phyloP scores from a whole-genome alignment of 2,888 invertebrate genomes.

The Brenthis daphne region DNA sequence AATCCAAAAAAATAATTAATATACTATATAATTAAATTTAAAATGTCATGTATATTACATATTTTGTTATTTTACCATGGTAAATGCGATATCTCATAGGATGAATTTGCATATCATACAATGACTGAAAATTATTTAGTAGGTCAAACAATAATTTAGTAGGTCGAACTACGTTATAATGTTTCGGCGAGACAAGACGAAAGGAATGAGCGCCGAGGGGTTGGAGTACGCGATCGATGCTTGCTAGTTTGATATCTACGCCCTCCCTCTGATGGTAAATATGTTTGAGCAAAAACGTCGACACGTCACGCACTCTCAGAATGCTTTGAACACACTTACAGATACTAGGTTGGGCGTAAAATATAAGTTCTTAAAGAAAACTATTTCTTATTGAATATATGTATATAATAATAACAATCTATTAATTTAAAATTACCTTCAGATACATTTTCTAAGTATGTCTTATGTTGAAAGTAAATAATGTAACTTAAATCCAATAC shows the following conservation, averaged over 20 bases:
- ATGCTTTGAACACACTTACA: background rate
- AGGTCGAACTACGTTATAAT: conserved; percentile 9
- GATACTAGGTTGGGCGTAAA: background rate
- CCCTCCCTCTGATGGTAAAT: conserved; percentile 2
- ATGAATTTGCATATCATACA: background rate
- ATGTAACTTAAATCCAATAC: too few species aligned
- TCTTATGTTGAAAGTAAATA: too few species aligned
- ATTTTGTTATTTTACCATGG: too few species aligned
- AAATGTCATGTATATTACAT: too few species aligned
- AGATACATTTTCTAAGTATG: too few species aligned
- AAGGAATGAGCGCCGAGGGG: conserved; percentile 14
- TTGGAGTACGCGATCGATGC: conserved; percentile 19
- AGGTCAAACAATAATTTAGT: conserved; percentile 9
- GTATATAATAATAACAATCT: too few species aligned
- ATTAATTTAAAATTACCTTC: too few species aligned
- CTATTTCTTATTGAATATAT: too few species aligned
- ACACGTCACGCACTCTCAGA: background rate
- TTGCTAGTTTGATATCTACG: background rate
- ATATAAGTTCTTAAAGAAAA: too few species aligned
- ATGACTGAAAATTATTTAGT: background rate
- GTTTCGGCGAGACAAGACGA: conserved; percentile 6
- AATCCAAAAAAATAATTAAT: too few species aligned
- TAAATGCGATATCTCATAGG: too few species aligned
- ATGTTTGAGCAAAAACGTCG: background rate
- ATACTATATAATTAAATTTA: too few species aligned